phyloP scores from a whole-genome alignment of 2,797 vertebrate genomes.

The Gila robusta region DNA sequence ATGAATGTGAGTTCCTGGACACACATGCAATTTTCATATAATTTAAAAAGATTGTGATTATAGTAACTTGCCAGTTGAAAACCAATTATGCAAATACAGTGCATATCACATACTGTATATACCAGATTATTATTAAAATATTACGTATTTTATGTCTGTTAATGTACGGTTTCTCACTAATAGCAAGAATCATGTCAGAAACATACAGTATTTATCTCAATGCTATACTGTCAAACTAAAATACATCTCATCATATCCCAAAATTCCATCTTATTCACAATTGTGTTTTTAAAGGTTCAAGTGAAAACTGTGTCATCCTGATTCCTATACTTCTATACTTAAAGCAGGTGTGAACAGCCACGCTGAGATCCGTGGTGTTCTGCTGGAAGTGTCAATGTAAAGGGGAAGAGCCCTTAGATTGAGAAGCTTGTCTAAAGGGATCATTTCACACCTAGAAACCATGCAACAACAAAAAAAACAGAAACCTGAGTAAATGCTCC shows the following conservation, averaged over 20 bases:
- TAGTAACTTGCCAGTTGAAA: background rate
- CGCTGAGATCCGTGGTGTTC: background rate
- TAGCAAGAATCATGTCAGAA: background rate
- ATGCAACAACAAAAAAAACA: background rate
- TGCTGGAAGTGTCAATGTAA: slow-evolving; percentile 14
- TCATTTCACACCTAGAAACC: slow-evolving; percentile 59
- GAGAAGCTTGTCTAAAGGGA: slow-evolving; percentile 15
- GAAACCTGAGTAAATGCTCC: slow-evolving; percentile 15
- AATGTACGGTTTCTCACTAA: background rate
- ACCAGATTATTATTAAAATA: background rate
- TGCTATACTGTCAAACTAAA: background rate
- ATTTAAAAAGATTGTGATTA: background rate
- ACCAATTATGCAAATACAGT: background rate
- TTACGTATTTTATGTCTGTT: background rate
- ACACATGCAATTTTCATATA: background rate
- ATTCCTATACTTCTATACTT: background rate
- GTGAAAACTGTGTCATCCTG: background rate
- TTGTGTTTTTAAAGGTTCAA: background rate
- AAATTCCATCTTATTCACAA: background rate
- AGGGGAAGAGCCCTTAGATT: slow-evolving; percentile 20
- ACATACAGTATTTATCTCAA: background rate
- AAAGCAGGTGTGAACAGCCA: slow-evolving; percentile 41
- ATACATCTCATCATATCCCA: background rate
- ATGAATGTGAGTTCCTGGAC: background rate
- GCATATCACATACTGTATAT: background rate